These are phyloP conservation scores for Pachydiplax longipennis DNA, from an alignment of 2,888 invertebrate species.

Conservation along the genomic window DNA sequence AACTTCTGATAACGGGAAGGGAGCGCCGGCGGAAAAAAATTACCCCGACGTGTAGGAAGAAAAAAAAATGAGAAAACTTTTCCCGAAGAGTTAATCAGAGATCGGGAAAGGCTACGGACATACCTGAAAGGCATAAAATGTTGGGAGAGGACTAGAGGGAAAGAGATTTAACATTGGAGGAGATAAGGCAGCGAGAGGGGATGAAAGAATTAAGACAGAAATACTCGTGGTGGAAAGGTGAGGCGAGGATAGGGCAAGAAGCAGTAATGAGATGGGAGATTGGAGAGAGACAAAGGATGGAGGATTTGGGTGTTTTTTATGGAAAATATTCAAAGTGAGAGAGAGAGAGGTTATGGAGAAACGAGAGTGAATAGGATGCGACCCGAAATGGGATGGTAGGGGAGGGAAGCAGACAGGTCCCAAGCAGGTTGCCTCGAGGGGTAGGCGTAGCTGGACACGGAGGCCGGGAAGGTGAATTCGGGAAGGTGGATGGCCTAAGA, in stretches of 20 bases:
- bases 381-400: neutral
- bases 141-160: neutral
- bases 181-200: too few relatives aligned
- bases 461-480: neutral
- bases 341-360: neutral
- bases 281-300: neutral
- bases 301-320: neutral
- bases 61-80: neutral
- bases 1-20: neutral
- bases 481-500: neutral
- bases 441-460: conserved; percentile 8
- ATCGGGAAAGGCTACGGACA: neutral
- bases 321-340: neutral
- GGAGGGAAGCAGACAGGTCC: conserved; percentile 21
- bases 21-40: neutral
- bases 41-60: neutral
- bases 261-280: neutral
- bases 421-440: conserved; percentile 1
- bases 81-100: conserved; percentile 33
- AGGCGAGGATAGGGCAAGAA: neutral
- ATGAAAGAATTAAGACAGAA: conserved; percentile 31
- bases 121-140: conserved; percentile 35
- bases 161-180: neutral
- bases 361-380: conserved; percentile 15
- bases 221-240: neutral